These are phyloP conservation scores for Orthosia cruda DNA, from an alignment of 2,888 invertebrate genomes.

Conservation along the genomic window DNA sequence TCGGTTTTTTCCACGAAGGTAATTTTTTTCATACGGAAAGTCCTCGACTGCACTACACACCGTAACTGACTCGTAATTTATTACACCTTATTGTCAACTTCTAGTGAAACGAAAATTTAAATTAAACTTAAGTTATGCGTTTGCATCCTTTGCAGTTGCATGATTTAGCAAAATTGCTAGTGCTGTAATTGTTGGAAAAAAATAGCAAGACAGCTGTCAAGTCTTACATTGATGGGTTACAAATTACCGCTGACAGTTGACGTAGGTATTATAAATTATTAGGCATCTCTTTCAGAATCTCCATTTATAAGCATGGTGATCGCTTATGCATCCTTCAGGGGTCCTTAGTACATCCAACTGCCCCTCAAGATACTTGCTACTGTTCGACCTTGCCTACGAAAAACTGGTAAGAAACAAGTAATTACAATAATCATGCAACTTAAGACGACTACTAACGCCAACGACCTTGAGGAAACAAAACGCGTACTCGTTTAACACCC, in stretches of 20 bases:
- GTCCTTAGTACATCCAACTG: background rate
- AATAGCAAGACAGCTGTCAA: background rate
- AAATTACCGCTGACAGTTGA: background rate
- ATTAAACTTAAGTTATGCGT: no score
- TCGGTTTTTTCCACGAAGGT: background rate
- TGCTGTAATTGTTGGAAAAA: background rate
- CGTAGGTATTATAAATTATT: background rate
- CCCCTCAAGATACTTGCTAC: background rate
- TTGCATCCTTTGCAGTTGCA: background rate
- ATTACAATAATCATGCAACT: constrained; percentile 28
- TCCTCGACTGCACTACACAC: constrained; percentile 7
- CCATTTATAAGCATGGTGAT: background rate
- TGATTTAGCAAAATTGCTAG: constrained; percentile 7
- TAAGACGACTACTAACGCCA: no score
- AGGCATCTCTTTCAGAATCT: no score
- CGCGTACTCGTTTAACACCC: no score
- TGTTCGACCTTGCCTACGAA: background rate
- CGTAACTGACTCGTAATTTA: constrained; percentile 34
- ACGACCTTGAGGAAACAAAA: no score
- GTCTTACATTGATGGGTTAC: background rate
- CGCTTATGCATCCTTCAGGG: background rate
- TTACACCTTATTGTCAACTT: constrained; percentile 13
- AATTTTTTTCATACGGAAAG: background rate
- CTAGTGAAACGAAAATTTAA: background rate
- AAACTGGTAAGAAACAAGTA: constrained; percentile 12